Conservation (phyloP, 2,113 vertebrate species). For the Dicrurus megarhynchus region DNA sequence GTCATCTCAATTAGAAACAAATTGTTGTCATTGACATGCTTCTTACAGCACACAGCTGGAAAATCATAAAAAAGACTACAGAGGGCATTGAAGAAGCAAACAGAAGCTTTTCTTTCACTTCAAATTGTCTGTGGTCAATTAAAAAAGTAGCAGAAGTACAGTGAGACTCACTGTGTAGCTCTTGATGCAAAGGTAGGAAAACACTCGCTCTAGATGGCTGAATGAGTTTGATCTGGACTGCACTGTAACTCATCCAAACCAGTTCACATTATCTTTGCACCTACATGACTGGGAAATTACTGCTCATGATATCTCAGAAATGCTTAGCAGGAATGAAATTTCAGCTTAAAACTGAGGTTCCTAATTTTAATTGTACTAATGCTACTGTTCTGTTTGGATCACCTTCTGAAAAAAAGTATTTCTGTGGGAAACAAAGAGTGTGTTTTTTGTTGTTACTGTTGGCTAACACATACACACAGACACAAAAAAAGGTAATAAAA, state of each 20-base stretch:
- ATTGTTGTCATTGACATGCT: neutral
- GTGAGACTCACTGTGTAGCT: neutral
- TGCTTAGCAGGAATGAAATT: neutral
- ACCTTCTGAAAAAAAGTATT: neutral
- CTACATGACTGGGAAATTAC: neutral
- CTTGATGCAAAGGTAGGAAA: neutral
- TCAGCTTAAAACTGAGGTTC: neutral
- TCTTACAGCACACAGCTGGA: neutral
- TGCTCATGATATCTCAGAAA: neutral
- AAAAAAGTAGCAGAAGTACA: neutral
- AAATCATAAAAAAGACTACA: neutral
- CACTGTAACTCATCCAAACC: neutral
- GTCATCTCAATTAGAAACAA: neutral
- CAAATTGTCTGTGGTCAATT: neutral
- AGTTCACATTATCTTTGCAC: neutral
- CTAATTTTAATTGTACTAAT: neutral
- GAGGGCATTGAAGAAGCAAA: neutral
- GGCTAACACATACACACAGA: constrained; percentile 1
- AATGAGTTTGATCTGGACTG: neutral
- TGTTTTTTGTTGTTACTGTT: neutral
- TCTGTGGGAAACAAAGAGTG: neutral
- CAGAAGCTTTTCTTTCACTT: neutral
- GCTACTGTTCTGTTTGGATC: constrained; percentile 3
- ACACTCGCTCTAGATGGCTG: neutral
- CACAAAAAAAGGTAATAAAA: constrained; percentile 31